phyloP scores from a whole-genome alignment of 2,888 invertebrate genomes.

The Drosophila engyochracea region DNA sequence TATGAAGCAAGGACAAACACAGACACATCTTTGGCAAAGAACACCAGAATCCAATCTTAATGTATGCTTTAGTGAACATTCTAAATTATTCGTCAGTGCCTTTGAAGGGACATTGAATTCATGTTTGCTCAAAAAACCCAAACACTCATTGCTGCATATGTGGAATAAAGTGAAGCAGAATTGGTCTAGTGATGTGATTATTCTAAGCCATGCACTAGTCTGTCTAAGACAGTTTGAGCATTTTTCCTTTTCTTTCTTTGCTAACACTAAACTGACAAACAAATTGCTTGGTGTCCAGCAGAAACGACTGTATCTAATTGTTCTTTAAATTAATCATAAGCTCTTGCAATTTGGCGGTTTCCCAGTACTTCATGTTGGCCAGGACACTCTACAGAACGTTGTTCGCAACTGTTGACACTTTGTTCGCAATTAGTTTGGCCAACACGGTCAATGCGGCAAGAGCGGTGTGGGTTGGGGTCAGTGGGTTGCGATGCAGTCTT shows the following conservation, averaged over 20 bases:
- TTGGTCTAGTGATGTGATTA: neutral
- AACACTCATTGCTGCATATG: neutral
- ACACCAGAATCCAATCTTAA: neutral
- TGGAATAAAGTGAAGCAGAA: neutral
- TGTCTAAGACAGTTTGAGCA: neutral
- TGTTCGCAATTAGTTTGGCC: slow-evolving; percentile 70
- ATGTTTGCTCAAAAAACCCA: neutral
- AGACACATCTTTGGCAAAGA: neutral
- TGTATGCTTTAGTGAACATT: neutral
- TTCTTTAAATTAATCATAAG: slow-evolving; percentile 74
- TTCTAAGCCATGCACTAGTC: neutral
- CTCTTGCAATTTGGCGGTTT: slow-evolving; percentile 56
- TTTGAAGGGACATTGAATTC: neutral
- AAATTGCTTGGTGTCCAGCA: slow-evolving; percentile 9
- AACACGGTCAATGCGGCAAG: slow-evolving; percentile 5
- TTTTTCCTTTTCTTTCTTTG: neutral
- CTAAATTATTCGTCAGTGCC: neutral
- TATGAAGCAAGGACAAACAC: neutral
- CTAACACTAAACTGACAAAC: neutral
- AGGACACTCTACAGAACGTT: slow-evolving; percentile 15
- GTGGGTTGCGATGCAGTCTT: slow-evolving; percentile 30
- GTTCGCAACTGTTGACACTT: slow-evolving; percentile 73
- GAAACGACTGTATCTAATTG: slow-evolving; percentile 67
- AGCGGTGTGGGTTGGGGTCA: slow-evolving; percentile 24
- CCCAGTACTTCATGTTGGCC: slow-evolving; percentile 4